A percentile compares a stretch with the other conserved stretches of the same genome.
These are phyloP conservation scores for Podotricha telesiphe DNA, from an alignment of 2,888 invertebrate species.

Conservation along the genomic window DNA sequence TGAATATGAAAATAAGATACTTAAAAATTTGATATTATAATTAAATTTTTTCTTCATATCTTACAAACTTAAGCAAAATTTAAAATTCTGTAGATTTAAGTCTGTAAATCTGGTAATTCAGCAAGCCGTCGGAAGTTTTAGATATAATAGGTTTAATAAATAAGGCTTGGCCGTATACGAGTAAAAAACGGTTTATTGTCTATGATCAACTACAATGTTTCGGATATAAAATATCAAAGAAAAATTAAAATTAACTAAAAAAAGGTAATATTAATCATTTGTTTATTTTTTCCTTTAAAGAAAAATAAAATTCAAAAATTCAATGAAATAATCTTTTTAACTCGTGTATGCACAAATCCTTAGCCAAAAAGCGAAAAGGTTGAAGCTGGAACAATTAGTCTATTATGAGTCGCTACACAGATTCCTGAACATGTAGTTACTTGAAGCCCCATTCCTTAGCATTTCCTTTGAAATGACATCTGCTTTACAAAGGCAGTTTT, in stretches of 20 bases:
- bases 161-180: conserved; percentile 39
- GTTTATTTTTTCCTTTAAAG: too few species aligned
- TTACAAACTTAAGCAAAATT: conserved; percentile 10
- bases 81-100: conserved; percentile 34
- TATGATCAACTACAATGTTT: background rate
- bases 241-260: background rate
- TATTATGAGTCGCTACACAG: conserved; percentile 43
- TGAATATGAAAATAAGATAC: background rate
- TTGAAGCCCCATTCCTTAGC: conserved; percentile 12
- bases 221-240: background rate
- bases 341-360: conserved; percentile 34
- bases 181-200: conserved; percentile 24
- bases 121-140: conserved; percentile 77
- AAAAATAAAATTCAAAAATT: conserved; percentile 19
- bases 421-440: conserved; percentile 34
- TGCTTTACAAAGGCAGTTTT: conserved; percentile 26
- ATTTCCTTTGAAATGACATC: conserved; percentile 32
- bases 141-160: conserved; percentile 56
- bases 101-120: conserved; percentile 55
- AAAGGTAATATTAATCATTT: too few species aligned
- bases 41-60: background rate
- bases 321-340: conserved; percentile 46
- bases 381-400: conserved; percentile 79
- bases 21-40: background rate
- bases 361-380: conserved; percentile 61